These are phyloP conservation scores for Cotesia congregata DNA, from an alignment of 2,888 invertebrate species.

Conservation along the genomic window DNA sequence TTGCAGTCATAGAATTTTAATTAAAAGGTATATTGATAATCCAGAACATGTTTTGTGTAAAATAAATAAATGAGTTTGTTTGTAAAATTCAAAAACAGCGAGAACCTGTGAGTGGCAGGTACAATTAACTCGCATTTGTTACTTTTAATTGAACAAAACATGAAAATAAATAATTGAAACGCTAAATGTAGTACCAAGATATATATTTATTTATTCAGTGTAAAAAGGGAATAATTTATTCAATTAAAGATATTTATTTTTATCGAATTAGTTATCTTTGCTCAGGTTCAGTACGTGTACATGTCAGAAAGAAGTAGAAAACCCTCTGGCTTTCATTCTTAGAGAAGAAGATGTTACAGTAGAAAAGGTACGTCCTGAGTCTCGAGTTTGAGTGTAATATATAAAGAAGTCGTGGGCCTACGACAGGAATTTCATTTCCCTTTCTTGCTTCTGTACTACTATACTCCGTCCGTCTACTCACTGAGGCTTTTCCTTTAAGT, in stretches of 20 bases:
- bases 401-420: constrained; percentile 49
- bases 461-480: constrained; percentile 34
- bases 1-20: no score
- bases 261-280: constrained; percentile 7
- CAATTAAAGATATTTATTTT: neutral
- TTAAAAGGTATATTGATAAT: no score
- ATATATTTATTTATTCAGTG: neutral
- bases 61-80: no score
- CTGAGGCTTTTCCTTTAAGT: constrained; percentile 48
- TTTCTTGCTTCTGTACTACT: constrained; percentile 49
- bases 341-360: constrained; percentile 20
- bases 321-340: constrained; percentile 44
- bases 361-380: constrained; percentile 33
- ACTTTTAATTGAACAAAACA: no score
- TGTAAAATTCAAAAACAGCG: no score
- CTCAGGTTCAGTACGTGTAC: neutral
- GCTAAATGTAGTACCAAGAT: neutral
- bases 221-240: neutral
- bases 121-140: no score
- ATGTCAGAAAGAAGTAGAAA: constrained; percentile 27
- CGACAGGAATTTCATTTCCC: constrained; percentile 61
- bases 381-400: constrained; percentile 43
- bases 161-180: neutral
- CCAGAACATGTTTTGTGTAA: no score
- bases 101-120: no score